Evolutionary conservation across 1,140 invertebrate species (phyloP), one percentile per base, ranked within the genome.

Genomic region (Drosophila willistoni): DNA sequence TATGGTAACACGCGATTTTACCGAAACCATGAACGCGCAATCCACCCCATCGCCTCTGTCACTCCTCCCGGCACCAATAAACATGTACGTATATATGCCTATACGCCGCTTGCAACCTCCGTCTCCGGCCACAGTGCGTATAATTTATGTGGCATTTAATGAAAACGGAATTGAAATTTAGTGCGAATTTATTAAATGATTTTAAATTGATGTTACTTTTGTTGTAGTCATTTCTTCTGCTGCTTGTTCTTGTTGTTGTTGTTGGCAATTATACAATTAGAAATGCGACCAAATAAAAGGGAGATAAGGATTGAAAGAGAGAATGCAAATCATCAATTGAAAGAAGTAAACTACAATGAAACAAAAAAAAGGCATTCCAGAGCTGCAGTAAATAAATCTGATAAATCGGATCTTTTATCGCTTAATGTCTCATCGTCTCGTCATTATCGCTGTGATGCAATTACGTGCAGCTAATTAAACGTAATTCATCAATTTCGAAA

Each of bases 111-210:
- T 17, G 67, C 63, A 12, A 39, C 36, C 67, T 67, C 72, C 64
- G 33, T 42, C 14, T 42, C 68, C 73, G 69, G 54, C 66, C 66
- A 73, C 57, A 79, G 71, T 83, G 71, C 77, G 84, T 83, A 89
- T 87, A 89, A 87, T 87, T 87, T 87, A 87, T 87, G 84, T 89
- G 84, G 84, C 84, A 87, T 87, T 87, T 87, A 87, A 87, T 87
- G 84, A 87, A 87, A 87, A 81, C 75, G 79, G 84, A 87, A 87
- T 87, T 87, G 84, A 87, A 87, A 83, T 89, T 87, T 83, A 89
- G 84, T 87, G 84, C 74, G 80, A 89, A 87, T 87, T 87, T 87
- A 87, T 87, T 87, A 87, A 87, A 87, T 89, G 84, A 87, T 87
- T 87, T 87, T 75, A 78, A 87, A 87, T 83, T 87, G 85, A 89